phyloP scores from a whole-genome alignment of 2,113 vertebrate genomes.

The Rattus norvegicus region GRCr8 NC_086022.1:22774001-22774500 shows the following conservation, averaged over 20 bases:
- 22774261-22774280: not conserved
- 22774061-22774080: not conserved
- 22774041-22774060: not conserved
- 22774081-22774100: not conserved
- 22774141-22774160: not conserved
- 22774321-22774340: not conserved
- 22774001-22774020: not conserved
- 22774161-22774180: not conserved
- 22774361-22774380: constrained; percentile 15
- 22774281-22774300: not conserved
- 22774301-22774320: not conserved
- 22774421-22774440: constrained; percentile 22
- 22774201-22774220: not conserved
- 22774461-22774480: not conserved
- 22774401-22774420: not conserved
- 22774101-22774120: not conserved
- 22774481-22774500: not conserved
- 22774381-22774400: not conserved
- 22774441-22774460: not conserved
- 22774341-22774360: not conserved
- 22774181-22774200: not conserved
- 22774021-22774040: not conserved
- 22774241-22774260: not conserved
- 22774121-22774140: not conserved
- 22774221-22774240: not conserved